A percentile compares a stretch with the other conserved stretches of the same genome.
phyloP scores from a whole-genome alignment of 2,797 vertebrate species.

The Natrix natrix region DNA sequence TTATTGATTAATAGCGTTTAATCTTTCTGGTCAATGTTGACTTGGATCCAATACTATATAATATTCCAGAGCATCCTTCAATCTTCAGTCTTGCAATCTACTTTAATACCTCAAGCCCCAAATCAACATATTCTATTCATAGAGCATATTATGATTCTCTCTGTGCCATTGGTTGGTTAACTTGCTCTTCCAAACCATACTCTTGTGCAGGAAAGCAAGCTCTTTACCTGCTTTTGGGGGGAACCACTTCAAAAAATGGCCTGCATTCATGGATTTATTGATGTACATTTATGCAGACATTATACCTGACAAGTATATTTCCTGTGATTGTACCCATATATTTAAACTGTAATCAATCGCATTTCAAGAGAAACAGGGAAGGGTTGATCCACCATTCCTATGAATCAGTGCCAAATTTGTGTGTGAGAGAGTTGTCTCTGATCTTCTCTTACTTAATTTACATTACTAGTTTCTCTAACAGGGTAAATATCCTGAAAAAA shows the following conservation, averaged over 20 bases:
- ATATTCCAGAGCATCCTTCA: not conserved
- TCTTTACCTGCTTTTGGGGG: not conserved
- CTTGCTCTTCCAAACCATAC: not conserved
- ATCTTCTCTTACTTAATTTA: not conserved
- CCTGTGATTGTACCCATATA: not conserved
- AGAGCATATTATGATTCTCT: not conserved
- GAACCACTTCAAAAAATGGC: not conserved
- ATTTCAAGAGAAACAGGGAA: not conserved
- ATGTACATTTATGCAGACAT: not conserved
- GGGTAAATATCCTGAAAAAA: not conserved
- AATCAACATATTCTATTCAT: conserved; percentile 7
- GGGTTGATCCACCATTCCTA: not conserved
- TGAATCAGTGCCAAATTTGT: not conserved
- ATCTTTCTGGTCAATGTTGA: not conserved
- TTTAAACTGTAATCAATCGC: not conserved
- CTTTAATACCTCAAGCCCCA: not conserved
- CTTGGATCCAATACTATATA: not conserved
- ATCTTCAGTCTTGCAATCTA: not conserved
- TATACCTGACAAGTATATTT: not conserved
- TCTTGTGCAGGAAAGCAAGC: not conserved
- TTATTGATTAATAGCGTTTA: not conserved
- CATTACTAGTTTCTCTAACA: not conserved
- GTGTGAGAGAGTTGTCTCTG: not conserved
- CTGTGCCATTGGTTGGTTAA: not conserved
- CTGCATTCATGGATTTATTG: not conserved